Percentiles rank a stretch among this genome's conserved stretches.
phyloP scores from a whole-genome alignment of 1,140 invertebrate species.

The Drosophila equinoxialis region DNA sequence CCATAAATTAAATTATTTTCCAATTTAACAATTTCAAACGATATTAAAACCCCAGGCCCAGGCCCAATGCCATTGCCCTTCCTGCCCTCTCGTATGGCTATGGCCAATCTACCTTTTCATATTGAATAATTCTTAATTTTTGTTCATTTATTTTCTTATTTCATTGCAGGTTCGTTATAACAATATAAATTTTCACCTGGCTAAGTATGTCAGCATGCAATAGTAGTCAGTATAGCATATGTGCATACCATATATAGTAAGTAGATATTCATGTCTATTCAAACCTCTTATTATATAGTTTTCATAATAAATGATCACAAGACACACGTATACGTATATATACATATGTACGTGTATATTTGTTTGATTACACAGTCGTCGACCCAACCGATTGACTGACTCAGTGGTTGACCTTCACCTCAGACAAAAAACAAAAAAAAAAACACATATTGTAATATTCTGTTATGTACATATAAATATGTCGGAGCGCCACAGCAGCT shows the following conservation, averaged over 20 bases:
- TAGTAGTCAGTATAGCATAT: neutral
- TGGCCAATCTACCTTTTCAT: neutral
- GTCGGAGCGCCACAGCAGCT: slow-evolving; percentile 43
- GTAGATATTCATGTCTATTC: neutral
- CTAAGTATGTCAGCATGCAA: neutral
- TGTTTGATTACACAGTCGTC: slow-evolving; percentile 3
- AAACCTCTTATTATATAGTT: slow-evolving; percentile 3
- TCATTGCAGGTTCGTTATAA: slow-evolving; percentile 9
- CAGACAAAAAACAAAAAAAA: slow-evolving; percentile 1
- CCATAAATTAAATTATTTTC: slow-evolving; percentile 64
- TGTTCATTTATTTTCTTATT: neutral
- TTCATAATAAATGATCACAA: neutral
- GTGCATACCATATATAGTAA: neutral
- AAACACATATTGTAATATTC: slow-evolving; percentile 3
- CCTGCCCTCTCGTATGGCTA: too few species aligned
- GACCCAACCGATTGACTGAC: neutral
- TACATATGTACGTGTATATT: neutral
- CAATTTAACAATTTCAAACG: slow-evolving; percentile 43
- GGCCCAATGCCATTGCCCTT: too few species aligned
- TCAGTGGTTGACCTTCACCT: slow-evolving; percentile 19
- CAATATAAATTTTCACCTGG: neutral
- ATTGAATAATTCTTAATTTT: slow-evolving; percentile 2
- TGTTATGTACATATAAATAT: slow-evolving; percentile 10
- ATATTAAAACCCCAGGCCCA: neutral
- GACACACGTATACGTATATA: neutral